These are phyloP conservation scores for Trematocara marginatum DNA, from an alignment of 2,113 vertebrate species.

Conservation along the genomic window DNA sequence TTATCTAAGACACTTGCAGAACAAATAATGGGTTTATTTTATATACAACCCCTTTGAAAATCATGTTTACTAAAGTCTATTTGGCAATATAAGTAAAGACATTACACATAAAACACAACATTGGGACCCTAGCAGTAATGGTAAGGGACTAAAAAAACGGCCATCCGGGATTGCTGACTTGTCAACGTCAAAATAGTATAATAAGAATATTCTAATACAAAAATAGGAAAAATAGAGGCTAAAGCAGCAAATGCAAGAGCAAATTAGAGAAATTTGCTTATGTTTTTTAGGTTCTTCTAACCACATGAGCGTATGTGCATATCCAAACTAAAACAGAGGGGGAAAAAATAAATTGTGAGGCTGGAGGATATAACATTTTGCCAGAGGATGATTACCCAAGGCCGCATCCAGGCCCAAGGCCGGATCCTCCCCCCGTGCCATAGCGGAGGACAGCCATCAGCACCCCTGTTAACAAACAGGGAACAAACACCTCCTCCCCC, in stretches of 20 bases:
- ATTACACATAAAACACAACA: neutral
- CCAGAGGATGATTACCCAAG: neutral
- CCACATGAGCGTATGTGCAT: neutral
- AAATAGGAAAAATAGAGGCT: neutral
- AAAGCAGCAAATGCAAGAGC: neutral
- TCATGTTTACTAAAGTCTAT: neutral
- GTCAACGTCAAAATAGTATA: neutral
- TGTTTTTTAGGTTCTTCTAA: neutral
- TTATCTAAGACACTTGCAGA: neutral
- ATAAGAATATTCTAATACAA: neutral
- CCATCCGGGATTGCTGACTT: neutral
- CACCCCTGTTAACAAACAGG: neutral
- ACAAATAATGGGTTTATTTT: neutral
- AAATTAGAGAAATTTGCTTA: neutral
- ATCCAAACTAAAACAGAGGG: neutral
- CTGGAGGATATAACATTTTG: neutral
- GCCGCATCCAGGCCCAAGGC: neutral
- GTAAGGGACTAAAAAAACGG: accelerated
- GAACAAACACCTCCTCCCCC: neutral
- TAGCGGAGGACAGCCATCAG: neutral
- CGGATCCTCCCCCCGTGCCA: neutral
- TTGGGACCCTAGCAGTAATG: neutral
- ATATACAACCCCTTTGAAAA: neutral
- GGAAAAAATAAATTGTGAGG: neutral
- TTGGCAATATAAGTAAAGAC: neutral